Base-by-base conservation (phyloP, 2,113 vertebrate genomes). In the Ptychochromis oligacanthus region DNA sequence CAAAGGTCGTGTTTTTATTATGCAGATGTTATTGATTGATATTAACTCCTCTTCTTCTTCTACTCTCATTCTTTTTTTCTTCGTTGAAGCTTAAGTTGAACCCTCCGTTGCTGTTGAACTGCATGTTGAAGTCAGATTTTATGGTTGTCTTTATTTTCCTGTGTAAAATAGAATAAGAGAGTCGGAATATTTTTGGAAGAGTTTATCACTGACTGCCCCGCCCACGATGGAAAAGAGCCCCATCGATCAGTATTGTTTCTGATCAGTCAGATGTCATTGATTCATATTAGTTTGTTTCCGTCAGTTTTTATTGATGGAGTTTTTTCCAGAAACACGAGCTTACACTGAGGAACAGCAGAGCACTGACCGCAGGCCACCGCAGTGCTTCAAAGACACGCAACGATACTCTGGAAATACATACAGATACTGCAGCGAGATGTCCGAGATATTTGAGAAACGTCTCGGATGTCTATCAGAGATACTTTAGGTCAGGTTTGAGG, bases 111-210 rank as follows among this genome's bases (percentile, higher is more conserved):
- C 65, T 28, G 24, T 70, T 70, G 65, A 52, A 31, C 52, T 92
- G 91, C 88, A 92, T 85, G 86, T 87, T 79, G 26, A 64, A 75
- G 31, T 75, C 52, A 46, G 31, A 55, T 75, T 87, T 80, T 79
- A 60, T 76, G 64, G 61, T 86, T 61, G 26, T 82, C 43, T 72
- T 81, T 84, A 75, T 83, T 88, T 88, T 89, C 59, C 57, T 18
- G 6, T 83, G 78, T 84, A 82, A 82, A 74, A 79, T 64, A 49
- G 55, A 78, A 55, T 14, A 87, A 57, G 34, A 86, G 60, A 84
- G 24, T 83, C 49, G 10, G 34, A 77, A 43, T 93, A 92, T 93
- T 91, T 92, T 91, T 88, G 58, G 58, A 85, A 80, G 46, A 54
- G 55, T 84, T 89, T 90, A 79, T 88, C 56, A 80, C 43, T 72